Evolutionary conservation across 2,113 vertebrate genomes (phyloP).

Genomic region (Sapayoa aenigma): DNA sequence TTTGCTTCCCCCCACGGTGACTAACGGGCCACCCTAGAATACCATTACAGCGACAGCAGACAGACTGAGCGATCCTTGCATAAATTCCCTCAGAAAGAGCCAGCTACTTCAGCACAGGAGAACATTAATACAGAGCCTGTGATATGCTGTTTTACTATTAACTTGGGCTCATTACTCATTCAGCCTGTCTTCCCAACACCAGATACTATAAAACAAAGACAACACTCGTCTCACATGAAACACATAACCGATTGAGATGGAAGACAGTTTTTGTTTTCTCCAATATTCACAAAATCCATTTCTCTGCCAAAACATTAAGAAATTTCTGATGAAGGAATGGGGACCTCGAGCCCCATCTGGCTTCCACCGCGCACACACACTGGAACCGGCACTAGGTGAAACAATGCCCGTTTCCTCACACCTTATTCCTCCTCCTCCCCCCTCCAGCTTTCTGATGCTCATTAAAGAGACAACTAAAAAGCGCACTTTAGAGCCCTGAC

Average conservation of each 20-base stretch:
- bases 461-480: neutral
- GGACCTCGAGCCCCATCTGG: neutral
- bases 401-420: neutral
- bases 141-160: conserved; percentile 35
- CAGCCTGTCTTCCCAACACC: neutral
- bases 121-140: neutral
- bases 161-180: conserved; percentile 43
- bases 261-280: neutral
- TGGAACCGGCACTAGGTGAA: neutral
- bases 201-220: conserved; percentile 51
- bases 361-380: neutral
- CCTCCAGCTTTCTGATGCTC: neutral
- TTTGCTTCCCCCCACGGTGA: neutral
- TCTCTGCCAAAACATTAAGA: neutral
- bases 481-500: neutral
- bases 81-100: conserved; percentile 26
- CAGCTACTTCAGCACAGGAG: neutral
- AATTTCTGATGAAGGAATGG: neutral
- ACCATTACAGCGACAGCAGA: neutral
- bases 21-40: neutral
- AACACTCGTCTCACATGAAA: neutral
- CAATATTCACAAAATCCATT: neutral
- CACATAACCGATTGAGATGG: neutral
- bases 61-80: neutral
- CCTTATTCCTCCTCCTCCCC: neutral